Base-by-base conservation (phyloP, 2,113 vertebrate genomes). In the Castor canadensis region DNA sequence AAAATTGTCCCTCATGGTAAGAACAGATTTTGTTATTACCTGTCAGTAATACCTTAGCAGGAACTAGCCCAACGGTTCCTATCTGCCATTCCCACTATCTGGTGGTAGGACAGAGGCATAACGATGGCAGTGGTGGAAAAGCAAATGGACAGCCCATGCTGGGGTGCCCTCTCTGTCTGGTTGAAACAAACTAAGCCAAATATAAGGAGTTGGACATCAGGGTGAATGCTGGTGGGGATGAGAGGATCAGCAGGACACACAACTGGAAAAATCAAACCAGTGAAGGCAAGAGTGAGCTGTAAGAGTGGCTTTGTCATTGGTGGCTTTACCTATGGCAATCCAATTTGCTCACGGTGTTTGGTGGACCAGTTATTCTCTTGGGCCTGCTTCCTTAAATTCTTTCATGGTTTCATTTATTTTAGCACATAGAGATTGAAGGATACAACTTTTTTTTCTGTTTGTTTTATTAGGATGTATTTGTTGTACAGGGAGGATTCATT, bases 351-450 rank as follows among this genome's bases (percentile, higher is more conserved):
- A n/a, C 1, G 28, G 12, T 43, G 54, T 77, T 64, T 38, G 28
- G 24, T 43, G 20, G 58, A 3, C 10, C 64, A 56, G 32, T 49
- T 82, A 75, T 83, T 86, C 40, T 82, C 75, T 47, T 60, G 40
- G 9, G 0, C 5, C 12, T 17, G 47, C 1, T 69, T 43, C 66
- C 30, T 75, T 90, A 20, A 69, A 49, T 75, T 89, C 28, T 82
- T 89, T 40, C 71, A n/a, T 62, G 26, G 13, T 16, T 92, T 96
- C 5, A 81, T 67, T 66, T 84, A 49, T 64, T 85, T 89, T 91
- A 62, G 45, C 54, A 49, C 43, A 73, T 49, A 47, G 38, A 52
- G n/a, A n/a, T n/a, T n/a, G n/a, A n/a, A n/a, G n/a, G n/a, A n/a
- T n/a, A n/a, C n/a, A n/a, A n/a, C n/a, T n/a, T n/a, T n/a, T n/a